These are phyloP conservation scores for Meleagris gallopavo DNA, from an alignment of 2,113 vertebrate species.

Conservation along the genomic window DNA sequence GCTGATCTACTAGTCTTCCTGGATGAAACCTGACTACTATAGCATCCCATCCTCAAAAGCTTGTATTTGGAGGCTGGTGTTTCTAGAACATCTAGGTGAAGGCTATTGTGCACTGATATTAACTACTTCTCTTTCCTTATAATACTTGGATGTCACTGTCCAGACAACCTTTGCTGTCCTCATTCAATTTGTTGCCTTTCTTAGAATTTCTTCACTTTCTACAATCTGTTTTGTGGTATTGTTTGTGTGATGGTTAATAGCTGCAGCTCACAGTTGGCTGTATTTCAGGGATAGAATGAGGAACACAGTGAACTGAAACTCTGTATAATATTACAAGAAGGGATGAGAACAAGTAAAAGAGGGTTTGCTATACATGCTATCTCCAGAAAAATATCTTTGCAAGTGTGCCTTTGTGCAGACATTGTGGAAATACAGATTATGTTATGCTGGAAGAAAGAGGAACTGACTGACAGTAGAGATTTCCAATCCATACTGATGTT, in stretches of 20 bases:
- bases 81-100: background rate
- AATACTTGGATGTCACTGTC: background rate
- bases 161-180: background rate
- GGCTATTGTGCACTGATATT: background rate
- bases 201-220: conserved; percentile 3
- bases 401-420: conserved; percentile 25
- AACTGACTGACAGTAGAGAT: conserved; percentile 62
- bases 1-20: background rate
- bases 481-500: conserved; percentile 60
- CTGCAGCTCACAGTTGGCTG: background rate
- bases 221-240: conserved; percentile 3
- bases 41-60: background rate
- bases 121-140: background rate
- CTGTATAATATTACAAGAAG: conserved; percentile 31
- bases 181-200: background rate
- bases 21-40: conserved; percentile 3
- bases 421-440: conserved; percentile 28
- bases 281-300: conserved; percentile 46
- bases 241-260: conserved; percentile 48
- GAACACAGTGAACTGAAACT: conserved; percentile 51
- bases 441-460: conserved; percentile 34
- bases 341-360: conserved; percentile 36
- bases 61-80: background rate
- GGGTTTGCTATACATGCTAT: background rate
- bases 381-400: conserved; percentile 53